A percentile compares a stretch with the other conserved stretches of the same genome.
Evolutionary conservation across 2,113 vertebrate genomes (phyloP).

Genomic region (Ammodytes dubius): DNA sequence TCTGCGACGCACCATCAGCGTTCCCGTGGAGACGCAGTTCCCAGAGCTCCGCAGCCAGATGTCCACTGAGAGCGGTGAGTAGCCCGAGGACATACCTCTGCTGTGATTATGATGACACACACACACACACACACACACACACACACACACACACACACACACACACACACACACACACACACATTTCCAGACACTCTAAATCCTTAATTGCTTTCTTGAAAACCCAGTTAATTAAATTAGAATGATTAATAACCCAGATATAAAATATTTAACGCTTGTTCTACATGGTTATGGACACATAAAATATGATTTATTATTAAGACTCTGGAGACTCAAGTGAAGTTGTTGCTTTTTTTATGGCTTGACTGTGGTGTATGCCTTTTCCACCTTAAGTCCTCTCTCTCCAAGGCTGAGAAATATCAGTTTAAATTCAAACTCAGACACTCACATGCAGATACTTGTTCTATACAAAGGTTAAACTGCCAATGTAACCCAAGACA

Average conservation of each 20-base stretch:
- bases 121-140: neutral
- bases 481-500: neutral
- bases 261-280: conserved; percentile 11
- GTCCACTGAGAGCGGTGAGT: conserved; percentile 83
- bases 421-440: neutral
- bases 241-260: conserved; percentile 20
- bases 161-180: neutral
- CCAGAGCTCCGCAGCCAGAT: conserved; percentile 80
- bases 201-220: neutral
- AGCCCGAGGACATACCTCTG: conserved; percentile 37
- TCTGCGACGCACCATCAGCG: conserved; percentile 87
- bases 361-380: neutral
- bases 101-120: conserved; percentile 1
- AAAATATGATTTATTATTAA: neutral
- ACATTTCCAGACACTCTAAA: neutral
- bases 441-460: neutral
- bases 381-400: neutral
- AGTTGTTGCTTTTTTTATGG: neutral
- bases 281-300: neutral
- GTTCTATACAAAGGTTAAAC: neutral
- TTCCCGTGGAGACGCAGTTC: conserved; percentile 85
- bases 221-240: neutral
- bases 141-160: neutral
- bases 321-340: neutral
- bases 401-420: neutral